These are phyloP conservation scores for Acanthisitta chloris DNA, from an alignment of 2,113 vertebrate genomes.

Conservation along the genomic window DNA sequence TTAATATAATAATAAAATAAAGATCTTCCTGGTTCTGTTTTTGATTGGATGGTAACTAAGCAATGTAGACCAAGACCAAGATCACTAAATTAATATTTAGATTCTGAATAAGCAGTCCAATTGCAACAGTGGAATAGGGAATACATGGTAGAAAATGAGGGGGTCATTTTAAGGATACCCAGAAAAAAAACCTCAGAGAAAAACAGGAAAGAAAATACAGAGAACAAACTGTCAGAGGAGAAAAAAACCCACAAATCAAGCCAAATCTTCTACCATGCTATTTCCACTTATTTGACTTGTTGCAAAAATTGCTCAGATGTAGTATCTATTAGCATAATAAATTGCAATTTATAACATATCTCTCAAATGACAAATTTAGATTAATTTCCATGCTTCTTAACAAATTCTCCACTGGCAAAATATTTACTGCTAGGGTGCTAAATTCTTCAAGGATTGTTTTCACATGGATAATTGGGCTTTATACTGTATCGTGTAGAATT, in stretches of 20 bases:
- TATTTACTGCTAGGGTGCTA: fast-evolving
- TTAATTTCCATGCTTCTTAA: neutral
- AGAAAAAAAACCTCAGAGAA: neutral
- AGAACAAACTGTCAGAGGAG: neutral
- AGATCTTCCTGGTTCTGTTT: neutral
- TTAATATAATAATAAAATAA: neutral
- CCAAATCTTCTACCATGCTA: neutral
- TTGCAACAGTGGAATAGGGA: neutral
- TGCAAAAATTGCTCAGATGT: neutral
- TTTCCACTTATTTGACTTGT: neutral
- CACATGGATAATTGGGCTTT: neutral
- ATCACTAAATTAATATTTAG: neutral
- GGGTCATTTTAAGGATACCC: neutral
- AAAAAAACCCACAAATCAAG: neutral
- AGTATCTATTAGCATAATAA: neutral
- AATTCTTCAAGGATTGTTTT: neutral
- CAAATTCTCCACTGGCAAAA: neutral
- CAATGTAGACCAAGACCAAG: neutral
- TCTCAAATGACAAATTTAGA: neutral
- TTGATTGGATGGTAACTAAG: neutral
- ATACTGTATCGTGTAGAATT: neutral
- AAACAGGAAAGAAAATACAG: neutral
- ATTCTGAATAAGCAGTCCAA: neutral
- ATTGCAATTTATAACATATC: neutral
- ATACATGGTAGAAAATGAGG: neutral